A percentile compares a stretch with the other conserved stretches of the same genome.
These are phyloP conservation scores for Halichondria panicea DNA, from an alignment of 37 sponge, comb jelly and placozoan genomes.

Conservation along the genomic window DNA sequence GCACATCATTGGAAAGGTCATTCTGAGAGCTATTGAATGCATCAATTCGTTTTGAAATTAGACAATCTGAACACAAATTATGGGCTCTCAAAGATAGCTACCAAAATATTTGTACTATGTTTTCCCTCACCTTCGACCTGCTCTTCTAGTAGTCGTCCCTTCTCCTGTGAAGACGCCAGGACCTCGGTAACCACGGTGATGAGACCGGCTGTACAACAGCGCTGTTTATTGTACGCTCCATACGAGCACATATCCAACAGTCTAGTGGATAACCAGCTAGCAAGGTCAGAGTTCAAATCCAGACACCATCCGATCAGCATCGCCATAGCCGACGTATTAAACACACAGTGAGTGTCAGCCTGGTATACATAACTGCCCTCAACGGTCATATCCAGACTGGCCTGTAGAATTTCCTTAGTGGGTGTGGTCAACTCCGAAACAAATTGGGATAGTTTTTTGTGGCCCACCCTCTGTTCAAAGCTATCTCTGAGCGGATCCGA, in stretches of 20 bases:
- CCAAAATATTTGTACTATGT: background rate
- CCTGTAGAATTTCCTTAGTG: slow-evolving; percentile 27
- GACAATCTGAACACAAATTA: background rate
- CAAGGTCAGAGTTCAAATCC: slow-evolving; percentile 14
- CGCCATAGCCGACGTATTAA: slow-evolving; percentile 35
- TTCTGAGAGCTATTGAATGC: no score
- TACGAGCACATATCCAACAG: slow-evolving; percentile 36
- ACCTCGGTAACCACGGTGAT: slow-evolving; percentile 46
- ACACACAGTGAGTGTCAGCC: slow-evolving; percentile 18
- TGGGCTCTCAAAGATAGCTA: background rate
- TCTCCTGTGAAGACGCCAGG: slow-evolving; percentile 30
- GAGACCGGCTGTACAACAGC: slow-evolving; percentile 71
- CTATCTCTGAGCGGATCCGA: slow-evolving; percentile 9
- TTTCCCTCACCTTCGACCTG: slow-evolving; percentile 65
- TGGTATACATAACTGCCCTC: slow-evolving; percentile 34
- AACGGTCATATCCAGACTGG: slow-evolving; percentile 56
- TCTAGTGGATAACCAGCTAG: slow-evolving; percentile 36
- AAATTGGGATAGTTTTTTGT: slow-evolving; percentile 18
- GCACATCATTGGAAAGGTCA: background rate
- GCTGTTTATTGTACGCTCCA: slow-evolving; percentile 64
- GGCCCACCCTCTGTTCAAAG: slow-evolving; percentile 47
- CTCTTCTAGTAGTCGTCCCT: slow-evolving; percentile 18
- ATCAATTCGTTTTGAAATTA: no score
- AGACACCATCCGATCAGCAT: slow-evolving; percentile 44
- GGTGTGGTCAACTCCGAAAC: slow-evolving; percentile 26